Percentiles rank a stretch among this genome's conserved stretches.
These are phyloP conservation scores for Channa maculata DNA, from an alignment of 2,113 vertebrate species.

Conservation along the genomic window DNA sequence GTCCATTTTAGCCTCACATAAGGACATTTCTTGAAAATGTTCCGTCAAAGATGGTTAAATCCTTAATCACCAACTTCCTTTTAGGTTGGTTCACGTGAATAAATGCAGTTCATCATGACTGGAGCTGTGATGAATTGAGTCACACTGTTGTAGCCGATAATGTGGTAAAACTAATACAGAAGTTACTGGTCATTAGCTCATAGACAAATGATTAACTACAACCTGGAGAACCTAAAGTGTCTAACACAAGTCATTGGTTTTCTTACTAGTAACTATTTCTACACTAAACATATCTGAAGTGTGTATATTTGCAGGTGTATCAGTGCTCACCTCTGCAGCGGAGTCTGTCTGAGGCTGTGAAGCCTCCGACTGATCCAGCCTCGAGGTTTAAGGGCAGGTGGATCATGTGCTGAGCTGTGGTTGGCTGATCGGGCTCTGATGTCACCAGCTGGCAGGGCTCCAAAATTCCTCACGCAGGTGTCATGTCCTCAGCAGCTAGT, in stretches of 20 bases:
- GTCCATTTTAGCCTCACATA: too few relatives aligned
- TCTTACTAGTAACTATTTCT: not conserved
- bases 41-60: too few relatives aligned
- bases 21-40: too few relatives aligned
- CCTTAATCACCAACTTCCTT: too few relatives aligned
- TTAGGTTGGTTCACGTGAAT: too few relatives aligned
- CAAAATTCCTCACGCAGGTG: not conserved
- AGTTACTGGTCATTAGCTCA: too few relatives aligned
- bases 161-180: too few relatives aligned
- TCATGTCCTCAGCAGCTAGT: not conserved
- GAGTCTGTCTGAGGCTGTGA: constrained; percentile 2
- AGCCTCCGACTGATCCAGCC: constrained; percentile 15
- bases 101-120: too few relatives aligned
- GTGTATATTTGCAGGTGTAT: not conserved
- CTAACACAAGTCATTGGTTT: not conserved
- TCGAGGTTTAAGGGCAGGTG: constrained; percentile 41
- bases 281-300: not conserved
- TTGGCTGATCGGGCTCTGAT: constrained; percentile 44
- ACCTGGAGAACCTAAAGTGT: too few relatives aligned
- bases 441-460: constrained; percentile 26
- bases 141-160: too few relatives aligned
- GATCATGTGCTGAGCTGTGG: constrained; percentile 45
- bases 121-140: too few relatives aligned
- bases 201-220: too few relatives aligned
- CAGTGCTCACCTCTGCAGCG: constrained; percentile 47